phyloP scores from a whole-genome alignment of 2,888 invertebrate species.

The Hyles lineata region DNA sequence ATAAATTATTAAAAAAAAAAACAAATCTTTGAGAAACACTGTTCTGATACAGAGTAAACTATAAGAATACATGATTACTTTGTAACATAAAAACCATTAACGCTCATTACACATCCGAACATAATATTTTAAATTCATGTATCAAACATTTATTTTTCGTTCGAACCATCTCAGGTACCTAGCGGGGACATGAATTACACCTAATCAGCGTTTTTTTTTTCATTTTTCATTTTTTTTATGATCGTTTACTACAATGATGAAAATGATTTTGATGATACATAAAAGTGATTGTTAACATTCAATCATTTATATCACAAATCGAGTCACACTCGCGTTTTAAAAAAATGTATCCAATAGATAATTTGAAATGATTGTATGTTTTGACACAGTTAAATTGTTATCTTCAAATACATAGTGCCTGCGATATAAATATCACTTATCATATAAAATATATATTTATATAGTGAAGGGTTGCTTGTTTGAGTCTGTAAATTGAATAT shows the following conservation, averaged over 20 bases:
- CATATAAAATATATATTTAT: slow-evolving; percentile 23
- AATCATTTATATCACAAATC: slow-evolving; percentile 43
- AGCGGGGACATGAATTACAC: slow-evolving; percentile 67
- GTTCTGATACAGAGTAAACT: slow-evolving; percentile 63
- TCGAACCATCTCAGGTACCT: slow-evolving; percentile 75
- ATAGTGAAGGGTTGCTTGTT: slow-evolving; percentile 4
- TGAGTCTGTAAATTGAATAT: slow-evolving; percentile 17
- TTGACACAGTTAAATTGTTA: slow-evolving; percentile 19
- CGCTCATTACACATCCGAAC: slow-evolving; percentile 32
- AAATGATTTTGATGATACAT: slow-evolving; percentile 25
- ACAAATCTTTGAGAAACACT: slow-evolving; percentile 82
- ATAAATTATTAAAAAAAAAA: slow-evolving; percentile 52
- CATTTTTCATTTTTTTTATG: slow-evolving; percentile 41
- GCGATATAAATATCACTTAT: slow-evolving; percentile 14
- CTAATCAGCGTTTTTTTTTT: slow-evolving; percentile 44
- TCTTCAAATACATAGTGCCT: slow-evolving; percentile 1
- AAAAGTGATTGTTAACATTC: slow-evolving; percentile 29
- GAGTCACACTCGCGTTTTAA: slow-evolving; percentile 41
- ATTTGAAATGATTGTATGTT: background rate
- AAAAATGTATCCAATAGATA: slow-evolving; percentile 20
- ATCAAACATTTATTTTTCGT: slow-evolving; percentile 22
- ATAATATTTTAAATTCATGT: slow-evolving; percentile 42
- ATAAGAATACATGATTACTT: slow-evolving; percentile 48
- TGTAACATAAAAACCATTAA: slow-evolving; percentile 29
- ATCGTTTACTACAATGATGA: slow-evolving; percentile 32